Evolutionary conservation across 2,888 invertebrate genomes (phyloP), one percentile per base, ranked within the genome.

Genomic region (Eupithecia vulgata): DNA sequence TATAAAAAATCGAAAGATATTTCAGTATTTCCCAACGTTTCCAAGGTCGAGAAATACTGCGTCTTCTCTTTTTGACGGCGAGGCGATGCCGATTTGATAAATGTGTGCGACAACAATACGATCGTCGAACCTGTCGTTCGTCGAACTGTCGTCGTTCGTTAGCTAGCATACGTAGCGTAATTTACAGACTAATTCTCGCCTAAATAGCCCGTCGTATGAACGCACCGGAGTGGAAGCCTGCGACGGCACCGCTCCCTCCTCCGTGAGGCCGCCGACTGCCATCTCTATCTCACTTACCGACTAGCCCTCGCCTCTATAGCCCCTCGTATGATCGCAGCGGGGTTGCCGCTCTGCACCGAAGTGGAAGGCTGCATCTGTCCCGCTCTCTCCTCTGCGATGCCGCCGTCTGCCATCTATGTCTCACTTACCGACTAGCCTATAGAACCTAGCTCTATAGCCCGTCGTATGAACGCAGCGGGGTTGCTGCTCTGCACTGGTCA

Each of bases 321-420:
- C 66, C 94, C 84, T 13, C 94, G 85, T 42, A 95, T 94, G 68
- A 94, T 89, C 6, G 93, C 90, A 0, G 94, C 94, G 0, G 94
- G 93, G 59, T 93, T 93, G 75, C 88, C 86, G 64, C 88, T 90
- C 81, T 92, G 91, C 5, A 91, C 88, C 0, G 94, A 93, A 0
- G 94, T 92, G 0, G 94, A 92, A 0, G 94, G 94, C 66, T 95
- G 95, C 75, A 95, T 95, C 0, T 95, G 95, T 0, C 95, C 95
- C 62, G 95, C 95, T 0, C 90, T 91, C 68, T 91, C 92, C 15
- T 93, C 93, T 0, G 83, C 81, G 2, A 89, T 83, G 42, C 88
- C 86, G 65, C 88, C 52, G 21, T 90, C 81, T 92, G 91, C 6
- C 52, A 52, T 52, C 52, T 52, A 21, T 21, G 1, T 52, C 30